Conservation (phyloP, 2,888 invertebrate species). For the Stegana nigrithorax region DNA sequence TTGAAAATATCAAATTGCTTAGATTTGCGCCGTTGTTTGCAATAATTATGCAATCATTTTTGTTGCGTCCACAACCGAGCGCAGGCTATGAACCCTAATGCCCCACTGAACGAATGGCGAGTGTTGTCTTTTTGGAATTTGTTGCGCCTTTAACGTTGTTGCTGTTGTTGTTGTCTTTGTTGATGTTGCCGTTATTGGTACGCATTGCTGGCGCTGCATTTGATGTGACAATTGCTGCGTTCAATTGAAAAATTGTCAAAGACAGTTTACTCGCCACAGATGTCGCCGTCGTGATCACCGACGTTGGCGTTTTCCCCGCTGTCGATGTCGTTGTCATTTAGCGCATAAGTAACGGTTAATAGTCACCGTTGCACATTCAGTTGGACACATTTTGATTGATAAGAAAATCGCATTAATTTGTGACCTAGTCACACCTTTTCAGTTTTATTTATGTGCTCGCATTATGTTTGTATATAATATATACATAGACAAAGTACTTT, state of each 20-base stretch:
- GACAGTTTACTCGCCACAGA: no score
- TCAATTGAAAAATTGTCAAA: no score
- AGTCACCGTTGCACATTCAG: background rate
- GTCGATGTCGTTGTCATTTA: background rate
- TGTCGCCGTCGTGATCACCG: no score
- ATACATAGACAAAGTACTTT: no score
- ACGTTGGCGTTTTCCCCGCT: no score
- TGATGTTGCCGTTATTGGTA: background rate
- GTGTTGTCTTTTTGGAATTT: no score
- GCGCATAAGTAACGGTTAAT: background rate
- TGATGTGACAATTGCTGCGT: no score
- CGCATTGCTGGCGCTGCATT: no score
- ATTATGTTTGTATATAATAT: no score
- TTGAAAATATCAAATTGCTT: conserved; percentile 47
- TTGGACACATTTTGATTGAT: background rate
- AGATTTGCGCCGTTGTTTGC: no score
- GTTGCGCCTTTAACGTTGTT: no score
- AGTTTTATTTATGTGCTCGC: background rate
- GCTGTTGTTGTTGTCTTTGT: background rate
- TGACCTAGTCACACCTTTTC: conserved; percentile 40
- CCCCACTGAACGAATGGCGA: conserved; percentile 25
- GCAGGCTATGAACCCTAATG: conserved; percentile 29
- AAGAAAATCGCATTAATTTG: conserved; percentile 9
- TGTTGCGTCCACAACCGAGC: conserved; percentile 6
- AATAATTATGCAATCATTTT: conserved; percentile 46